phyloP scores from a whole-genome alignment of 2,888 invertebrate species.

The Hyles lineata region DNA sequence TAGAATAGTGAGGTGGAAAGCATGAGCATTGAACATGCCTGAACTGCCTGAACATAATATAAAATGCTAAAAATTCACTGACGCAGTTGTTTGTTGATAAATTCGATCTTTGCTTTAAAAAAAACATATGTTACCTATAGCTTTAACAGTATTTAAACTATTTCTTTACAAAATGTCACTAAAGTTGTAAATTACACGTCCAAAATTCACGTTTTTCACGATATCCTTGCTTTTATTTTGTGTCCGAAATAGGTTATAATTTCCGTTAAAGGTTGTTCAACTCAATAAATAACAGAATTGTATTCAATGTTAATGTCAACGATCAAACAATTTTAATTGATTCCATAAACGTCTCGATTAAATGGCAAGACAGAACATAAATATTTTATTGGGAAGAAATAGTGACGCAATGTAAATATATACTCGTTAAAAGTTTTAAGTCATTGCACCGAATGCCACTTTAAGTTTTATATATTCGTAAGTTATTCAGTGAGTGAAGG shows the following conservation, averaged over 20 bases:
- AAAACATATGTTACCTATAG: too few species aligned
- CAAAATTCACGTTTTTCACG: background rate
- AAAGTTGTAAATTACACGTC: background rate
- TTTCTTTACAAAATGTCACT: background rate
- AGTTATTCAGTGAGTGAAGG: too few species aligned
- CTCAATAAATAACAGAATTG: background rate
- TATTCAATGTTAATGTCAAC: conserved; percentile 17
- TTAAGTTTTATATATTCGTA: too few species aligned
- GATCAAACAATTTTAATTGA: background rate
- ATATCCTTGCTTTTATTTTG: conserved; percentile 17
- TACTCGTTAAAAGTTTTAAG: background rate
- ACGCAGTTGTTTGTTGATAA: too few species aligned
- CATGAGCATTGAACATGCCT: background rate
- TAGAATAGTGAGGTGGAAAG: background rate
- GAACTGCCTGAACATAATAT: background rate
- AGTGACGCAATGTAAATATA: background rate
- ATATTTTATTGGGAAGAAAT: background rate
- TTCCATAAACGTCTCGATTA: background rate
- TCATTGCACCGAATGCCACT: too few species aligned
- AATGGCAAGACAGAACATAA: background rate
- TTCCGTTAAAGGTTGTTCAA: conserved; percentile 2
- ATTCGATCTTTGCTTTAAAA: too few species aligned
- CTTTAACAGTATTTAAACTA: background rate
- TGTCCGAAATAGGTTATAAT: background rate
- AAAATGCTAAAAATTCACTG: background rate